phyloP scores from a whole-genome alignment of 1,140 invertebrate species.

The Microvelia longipes region DNA sequence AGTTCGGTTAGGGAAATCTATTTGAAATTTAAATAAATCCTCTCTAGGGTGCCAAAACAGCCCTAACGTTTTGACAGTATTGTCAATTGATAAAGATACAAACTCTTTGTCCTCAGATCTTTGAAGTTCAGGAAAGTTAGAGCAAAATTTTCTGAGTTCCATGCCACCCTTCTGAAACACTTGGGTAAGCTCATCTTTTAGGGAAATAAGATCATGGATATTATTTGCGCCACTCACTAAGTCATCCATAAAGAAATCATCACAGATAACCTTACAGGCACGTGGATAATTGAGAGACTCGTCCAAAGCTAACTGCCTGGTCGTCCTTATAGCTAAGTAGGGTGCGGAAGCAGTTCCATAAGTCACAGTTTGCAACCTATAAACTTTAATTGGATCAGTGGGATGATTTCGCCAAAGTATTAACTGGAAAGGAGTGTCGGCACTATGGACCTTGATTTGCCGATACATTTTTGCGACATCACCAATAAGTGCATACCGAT shows the following conservation, averaged over 20 bases:
- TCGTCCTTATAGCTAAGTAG: neutral
- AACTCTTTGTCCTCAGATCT: neutral
- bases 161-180: neutral
- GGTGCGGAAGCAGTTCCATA: constrained; percentile 5
- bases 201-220: neutral
- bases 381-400: neutral
- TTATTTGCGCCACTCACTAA: neutral
- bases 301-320: neutral
- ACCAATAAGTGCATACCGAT: constrained; percentile 7
- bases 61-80: constrained; percentile 10
- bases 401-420: constrained; percentile 17
- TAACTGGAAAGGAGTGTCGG: constrained; percentile 15
- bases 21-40: constrained; percentile 10
- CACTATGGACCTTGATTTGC: constrained; percentile 12
- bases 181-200: neutral
- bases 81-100: neutral
- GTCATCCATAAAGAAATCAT: constrained; percentile 1
- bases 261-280: neutral
- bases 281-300: neutral
- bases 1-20: neutral
- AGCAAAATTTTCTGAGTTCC: constrained; percentile 12
- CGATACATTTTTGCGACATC: constrained; percentile 17
- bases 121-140: constrained; percentile 3
- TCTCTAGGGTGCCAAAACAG: constrained; percentile 5
- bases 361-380: constrained; percentile 4